Conservation (phyloP, 2,888 invertebrate species). For the Zhengitettix transpicula region DNA sequence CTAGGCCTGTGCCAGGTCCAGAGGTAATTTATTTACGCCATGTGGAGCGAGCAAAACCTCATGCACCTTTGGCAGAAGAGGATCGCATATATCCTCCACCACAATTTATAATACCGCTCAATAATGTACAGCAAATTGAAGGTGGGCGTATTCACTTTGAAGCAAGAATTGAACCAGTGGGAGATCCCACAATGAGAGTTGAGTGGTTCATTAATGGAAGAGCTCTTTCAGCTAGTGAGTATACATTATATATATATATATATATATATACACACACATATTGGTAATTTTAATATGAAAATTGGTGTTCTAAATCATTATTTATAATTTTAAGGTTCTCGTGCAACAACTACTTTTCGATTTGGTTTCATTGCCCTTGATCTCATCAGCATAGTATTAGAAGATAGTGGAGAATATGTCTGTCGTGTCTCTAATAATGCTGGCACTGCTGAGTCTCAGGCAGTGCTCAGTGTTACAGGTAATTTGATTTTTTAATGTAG, state of each 20-base stretch:
- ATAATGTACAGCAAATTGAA: slow-evolving; percentile 67
- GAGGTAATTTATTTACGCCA: slow-evolving; percentile 87
- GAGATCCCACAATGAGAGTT: slow-evolving; percentile 89
- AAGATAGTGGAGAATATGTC: slow-evolving; percentile 81
- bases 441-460: slow-evolving; percentile 74
- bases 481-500: not conserved
- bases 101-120: slow-evolving; percentile 76
- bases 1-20: slow-evolving; percentile 53
- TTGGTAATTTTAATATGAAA: not conserved
- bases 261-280: too few relatives aligned
- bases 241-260: not conserved
- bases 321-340: slow-evolving; percentile 53
- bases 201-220: slow-evolving; percentile 91
- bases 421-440: slow-evolving; percentile 76
- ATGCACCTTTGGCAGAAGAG: slow-evolving; percentile 63
- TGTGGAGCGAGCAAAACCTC: slow-evolving; percentile 76
- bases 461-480: slow-evolving; percentile 58
- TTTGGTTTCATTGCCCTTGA: slow-evolving; percentile 95
- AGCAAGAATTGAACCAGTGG: slow-evolving; percentile 91
- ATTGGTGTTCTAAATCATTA: not conserved
- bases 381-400: slow-evolving; percentile 65
- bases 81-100: slow-evolving; percentile 81
- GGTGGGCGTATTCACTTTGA: slow-evolving; percentile 93
- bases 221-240: slow-evolving; percentile 81
- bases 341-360: slow-evolving; percentile 87